Evolutionary conservation across 2,113 vertebrate genomes (phyloP).

Genomic region (Myotis lucifugus): DNA sequence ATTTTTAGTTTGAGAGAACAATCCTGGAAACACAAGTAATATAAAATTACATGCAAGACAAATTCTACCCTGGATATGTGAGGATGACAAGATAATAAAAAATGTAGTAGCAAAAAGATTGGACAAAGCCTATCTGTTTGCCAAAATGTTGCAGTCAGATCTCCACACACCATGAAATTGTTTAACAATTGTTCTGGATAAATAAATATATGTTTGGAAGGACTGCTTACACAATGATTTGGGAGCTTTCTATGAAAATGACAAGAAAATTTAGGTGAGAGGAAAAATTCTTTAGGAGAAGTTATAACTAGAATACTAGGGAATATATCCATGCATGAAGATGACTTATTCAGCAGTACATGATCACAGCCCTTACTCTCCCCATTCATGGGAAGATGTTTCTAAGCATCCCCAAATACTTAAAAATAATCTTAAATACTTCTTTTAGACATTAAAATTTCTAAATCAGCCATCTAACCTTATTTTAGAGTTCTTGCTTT

Average conservation of each 20-base stretch:
- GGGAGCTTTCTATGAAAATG: conserved; percentile 36
- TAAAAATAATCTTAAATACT: background rate
- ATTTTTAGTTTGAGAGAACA: conserved; percentile 58
- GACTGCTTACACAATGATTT: conserved; percentile 33
- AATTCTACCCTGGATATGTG: conserved; percentile 48
- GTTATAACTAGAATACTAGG: background rate
- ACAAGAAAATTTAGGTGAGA: conserved; percentile 13
- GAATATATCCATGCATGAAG: background rate
- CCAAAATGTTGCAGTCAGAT: conserved; percentile 56
- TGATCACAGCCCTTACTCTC: background rate
- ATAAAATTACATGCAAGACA: conserved; percentile 35
- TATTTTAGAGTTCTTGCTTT: background rate
- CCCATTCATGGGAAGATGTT: background rate
- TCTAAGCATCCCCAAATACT: background rate
- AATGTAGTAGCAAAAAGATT: conserved; percentile 44
- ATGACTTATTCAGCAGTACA: background rate
- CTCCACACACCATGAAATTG: conserved; percentile 46
- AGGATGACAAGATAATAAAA: conserved; percentile 64
- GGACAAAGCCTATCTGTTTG: conserved; percentile 40
- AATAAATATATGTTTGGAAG: conserved; percentile 57
- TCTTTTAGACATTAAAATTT: background rate
- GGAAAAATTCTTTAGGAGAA: background rate
- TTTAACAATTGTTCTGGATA: conserved; percentile 59
- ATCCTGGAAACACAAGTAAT: conserved; percentile 31
- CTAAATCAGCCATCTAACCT: background rate